Evolutionary conservation across 2,888 invertebrate species (phyloP).

Genomic region (Crossocerus cetratus): DNA sequence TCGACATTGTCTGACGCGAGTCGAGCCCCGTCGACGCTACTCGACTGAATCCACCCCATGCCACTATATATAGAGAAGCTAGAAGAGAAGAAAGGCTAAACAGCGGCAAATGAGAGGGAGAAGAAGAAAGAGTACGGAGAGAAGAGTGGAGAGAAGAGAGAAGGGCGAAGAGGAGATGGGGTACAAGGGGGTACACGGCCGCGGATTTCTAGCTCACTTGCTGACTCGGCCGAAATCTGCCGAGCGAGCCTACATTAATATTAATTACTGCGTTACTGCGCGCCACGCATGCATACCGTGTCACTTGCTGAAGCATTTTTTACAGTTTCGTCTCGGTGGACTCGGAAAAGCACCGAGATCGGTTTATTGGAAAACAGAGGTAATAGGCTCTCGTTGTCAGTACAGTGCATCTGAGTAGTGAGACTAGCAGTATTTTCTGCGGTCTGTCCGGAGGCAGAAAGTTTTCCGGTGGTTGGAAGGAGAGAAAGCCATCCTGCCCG

Average conservation of each 20-base stretch:
- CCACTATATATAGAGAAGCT: too few species aligned
- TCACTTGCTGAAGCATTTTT: slow-evolving; percentile 26
- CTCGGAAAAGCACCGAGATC: too few species aligned
- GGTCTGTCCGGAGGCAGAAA: too few species aligned
- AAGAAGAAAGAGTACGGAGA: slow-evolving; percentile 2
- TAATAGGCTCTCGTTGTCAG: too few species aligned
- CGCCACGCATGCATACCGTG: slow-evolving; percentile 20
- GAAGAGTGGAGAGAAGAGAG: slow-evolving; percentile 23
- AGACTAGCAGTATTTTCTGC: too few species aligned
- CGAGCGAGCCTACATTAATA: slow-evolving; percentile 64
- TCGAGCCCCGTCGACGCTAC: too few species aligned
- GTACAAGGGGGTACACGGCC: slow-evolving; percentile 5
- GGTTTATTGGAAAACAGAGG: too few species aligned
- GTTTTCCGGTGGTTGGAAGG: too few species aligned
- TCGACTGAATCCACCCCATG: too few species aligned
- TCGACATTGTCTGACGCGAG: too few species aligned
- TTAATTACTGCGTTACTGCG: slow-evolving; percentile 59
- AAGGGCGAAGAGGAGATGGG: background rate
- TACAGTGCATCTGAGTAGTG: too few species aligned
- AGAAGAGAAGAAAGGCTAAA: background rate
- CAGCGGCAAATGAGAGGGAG: background rate
- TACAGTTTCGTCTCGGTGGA: slow-evolving; percentile 16
- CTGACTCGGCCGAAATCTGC: slow-evolving; percentile 62
- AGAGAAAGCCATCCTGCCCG: too few species aligned
- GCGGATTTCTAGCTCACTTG: slow-evolving; percentile 17